Conservation (phyloP, 2,113 vertebrate species). For the Gopherus evgoodei region DNA sequence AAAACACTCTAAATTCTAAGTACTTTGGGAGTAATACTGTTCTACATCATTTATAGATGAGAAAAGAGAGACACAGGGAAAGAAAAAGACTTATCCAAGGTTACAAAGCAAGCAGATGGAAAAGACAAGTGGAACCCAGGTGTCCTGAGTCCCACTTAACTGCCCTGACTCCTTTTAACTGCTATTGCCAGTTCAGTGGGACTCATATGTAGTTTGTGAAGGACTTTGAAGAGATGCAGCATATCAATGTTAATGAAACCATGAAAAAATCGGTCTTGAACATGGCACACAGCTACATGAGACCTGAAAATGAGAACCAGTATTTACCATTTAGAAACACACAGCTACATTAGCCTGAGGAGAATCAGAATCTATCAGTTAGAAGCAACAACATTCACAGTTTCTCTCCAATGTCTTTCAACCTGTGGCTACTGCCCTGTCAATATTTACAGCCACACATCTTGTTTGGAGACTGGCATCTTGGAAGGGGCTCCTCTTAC, state of each 20-base stretch:
- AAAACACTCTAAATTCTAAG: background rate
- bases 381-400: background rate
- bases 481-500: background rate
- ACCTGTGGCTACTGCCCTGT: background rate
- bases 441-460: background rate
- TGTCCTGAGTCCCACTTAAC: background rate
- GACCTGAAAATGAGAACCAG: background rate
- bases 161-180: background rate
- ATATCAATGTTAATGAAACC: background rate
- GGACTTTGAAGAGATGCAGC: background rate
- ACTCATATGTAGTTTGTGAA: rapidly evolving
- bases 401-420: background rate
- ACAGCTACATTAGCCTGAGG: background rate
- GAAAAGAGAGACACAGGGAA: background rate
- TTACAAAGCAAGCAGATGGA: background rate
- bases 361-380: background rate
- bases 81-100: background rate
- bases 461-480: background rate
- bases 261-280: background rate
- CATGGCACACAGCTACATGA: background rate
- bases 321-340: background rate
- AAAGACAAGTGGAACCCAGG: background rate
- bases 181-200: background rate
- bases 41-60: background rate
- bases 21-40: background rate